Evolutionary conservation across 2,113 vertebrate genomes (phyloP).

Genomic region (Megaleporinus macrocephalus): DNA sequence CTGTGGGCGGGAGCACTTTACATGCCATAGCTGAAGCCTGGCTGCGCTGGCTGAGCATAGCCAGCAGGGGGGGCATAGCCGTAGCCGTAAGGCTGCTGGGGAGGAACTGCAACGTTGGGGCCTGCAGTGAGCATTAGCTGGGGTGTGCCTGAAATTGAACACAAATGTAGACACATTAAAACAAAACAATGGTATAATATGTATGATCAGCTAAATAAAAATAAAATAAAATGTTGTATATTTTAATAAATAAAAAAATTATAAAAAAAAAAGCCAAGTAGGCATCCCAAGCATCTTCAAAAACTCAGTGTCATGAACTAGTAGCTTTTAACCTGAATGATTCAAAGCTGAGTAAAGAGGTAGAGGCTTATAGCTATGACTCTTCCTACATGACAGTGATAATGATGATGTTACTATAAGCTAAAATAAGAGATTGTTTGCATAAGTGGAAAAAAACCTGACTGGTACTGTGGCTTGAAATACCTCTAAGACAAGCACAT

Average conservation of each 20-base stretch:
- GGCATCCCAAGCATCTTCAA: background rate
- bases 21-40: slow-evolving; percentile 96
- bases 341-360: too few species aligned
- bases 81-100: slow-evolving; percentile 95
- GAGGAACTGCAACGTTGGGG: slow-evolving; percentile 92
- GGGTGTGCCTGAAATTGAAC: slow-evolving; percentile 83
- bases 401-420: too few species aligned
- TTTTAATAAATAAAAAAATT: too few species aligned
- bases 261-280: too few species aligned
- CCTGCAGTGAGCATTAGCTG: slow-evolving; percentile 98
- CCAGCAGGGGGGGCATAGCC: slow-evolving; percentile 88
- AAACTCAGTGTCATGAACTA: background rate
- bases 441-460: too few species aligned
- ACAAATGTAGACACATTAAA: background rate
- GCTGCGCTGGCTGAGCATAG: slow-evolving; percentile 86
- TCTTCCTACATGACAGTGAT: too few species aligned
- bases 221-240: too few species aligned
- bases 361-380: too few species aligned
- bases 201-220: too few species aligned
- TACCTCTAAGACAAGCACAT: too few species aligned
- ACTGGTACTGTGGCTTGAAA: too few species aligned
- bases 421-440: too few species aligned
- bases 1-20: slow-evolving; percentile 75
- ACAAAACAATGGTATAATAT: background rate
- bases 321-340: background rate